Evolutionary conservation across 92 coral and sea anemone genomes (phyloP).

Genomic region (Desmophyllum pertusum): DNA sequence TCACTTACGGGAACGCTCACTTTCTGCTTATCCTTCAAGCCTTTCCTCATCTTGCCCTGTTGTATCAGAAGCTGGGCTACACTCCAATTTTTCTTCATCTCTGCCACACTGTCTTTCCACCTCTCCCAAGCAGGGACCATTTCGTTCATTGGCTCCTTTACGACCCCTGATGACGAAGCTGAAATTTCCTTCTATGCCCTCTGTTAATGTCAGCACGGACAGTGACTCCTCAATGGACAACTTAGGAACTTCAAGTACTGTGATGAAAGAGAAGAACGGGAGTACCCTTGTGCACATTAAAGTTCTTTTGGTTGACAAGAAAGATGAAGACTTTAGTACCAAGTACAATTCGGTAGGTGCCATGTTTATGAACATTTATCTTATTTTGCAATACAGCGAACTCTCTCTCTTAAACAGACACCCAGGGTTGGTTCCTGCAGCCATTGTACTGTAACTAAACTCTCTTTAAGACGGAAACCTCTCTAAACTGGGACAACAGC

Average conservation of each 20-base stretch:
- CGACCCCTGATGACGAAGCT: constrained; percentile 84
- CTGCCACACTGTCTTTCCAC: constrained; percentile 78
- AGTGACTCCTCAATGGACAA: constrained; percentile 31
- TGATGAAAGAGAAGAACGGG: constrained; percentile 44
- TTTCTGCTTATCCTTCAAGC: constrained; percentile 62
- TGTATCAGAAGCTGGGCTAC: constrained; percentile 82
- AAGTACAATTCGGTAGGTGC: constrained; percentile 79
- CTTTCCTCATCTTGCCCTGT: constrained; percentile 95
- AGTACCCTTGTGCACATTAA: constrained; percentile 77
- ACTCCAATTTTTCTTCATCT: constrained; percentile 78
- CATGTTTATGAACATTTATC: background rate
- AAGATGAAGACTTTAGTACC: constrained; percentile 72
- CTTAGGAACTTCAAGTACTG: constrained; percentile 27
- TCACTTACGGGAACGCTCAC: constrained; percentile 54
- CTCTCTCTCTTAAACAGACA: too few species aligned
- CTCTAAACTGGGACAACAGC: too few species aligned
- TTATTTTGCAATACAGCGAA: background rate
- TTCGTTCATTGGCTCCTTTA: constrained; percentile 83
- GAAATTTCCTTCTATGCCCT: constrained; percentile 66
- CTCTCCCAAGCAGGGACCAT: constrained; percentile 64
- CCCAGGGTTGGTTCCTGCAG: too few species aligned
- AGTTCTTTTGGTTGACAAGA: constrained; percentile 72
- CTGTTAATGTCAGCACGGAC: constrained; percentile 55
- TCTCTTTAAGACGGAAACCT: too few species aligned
- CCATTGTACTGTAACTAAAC: too few species aligned